These are phyloP conservation scores for Sesamia nonagrioides DNA, from an alignment of 1,140 invertebrate species.

Conservation along the genomic window DNA sequence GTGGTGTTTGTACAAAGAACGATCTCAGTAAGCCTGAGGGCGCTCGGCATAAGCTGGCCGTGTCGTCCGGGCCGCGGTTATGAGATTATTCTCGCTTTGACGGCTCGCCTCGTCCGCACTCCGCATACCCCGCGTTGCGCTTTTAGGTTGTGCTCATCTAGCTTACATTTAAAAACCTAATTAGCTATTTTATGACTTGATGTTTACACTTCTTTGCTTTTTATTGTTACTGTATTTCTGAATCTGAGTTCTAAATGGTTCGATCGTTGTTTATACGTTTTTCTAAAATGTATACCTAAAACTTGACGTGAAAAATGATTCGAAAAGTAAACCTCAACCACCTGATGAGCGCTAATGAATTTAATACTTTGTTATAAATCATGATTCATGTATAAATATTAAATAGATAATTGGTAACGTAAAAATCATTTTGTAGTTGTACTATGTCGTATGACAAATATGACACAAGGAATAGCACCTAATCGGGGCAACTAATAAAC, in stretches of 20 bases:
- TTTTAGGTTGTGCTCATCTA: conserved; percentile 73
- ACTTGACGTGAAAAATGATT: too few species aligned
- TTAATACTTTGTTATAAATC: too few species aligned
- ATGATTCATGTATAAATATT: too few species aligned
- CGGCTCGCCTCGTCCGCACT: conserved; percentile 76
- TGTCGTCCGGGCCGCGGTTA: conserved; percentile 76
- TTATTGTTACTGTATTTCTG: not conserved
- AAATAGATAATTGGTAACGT: not conserved
- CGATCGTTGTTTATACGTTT: too few species aligned
- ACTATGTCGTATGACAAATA: not conserved
- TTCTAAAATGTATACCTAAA: not conserved
- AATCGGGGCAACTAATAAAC: conserved; percentile 10
- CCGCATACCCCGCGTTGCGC: conserved; percentile 73
- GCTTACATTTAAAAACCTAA: conserved; percentile 74
- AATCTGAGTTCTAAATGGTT: not conserved
- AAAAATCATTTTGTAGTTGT: not conserved
- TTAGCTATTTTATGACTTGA: conserved; percentile 62
- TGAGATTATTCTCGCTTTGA: conserved; percentile 84
- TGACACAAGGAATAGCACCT: not conserved
- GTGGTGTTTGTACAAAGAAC: conserved; percentile 72
- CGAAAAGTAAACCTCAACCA: not conserved
- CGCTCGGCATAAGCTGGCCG: conserved; percentile 71
- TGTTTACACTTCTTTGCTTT: conserved; percentile 44
- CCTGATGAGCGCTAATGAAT: not conserved
- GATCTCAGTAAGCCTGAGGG: conserved; percentile 75